These are phyloP conservation scores for Leptinotarsa rubiginosa DNA, from an alignment of 2,888 invertebrate genomes.

Conservation along the genomic window DNA sequence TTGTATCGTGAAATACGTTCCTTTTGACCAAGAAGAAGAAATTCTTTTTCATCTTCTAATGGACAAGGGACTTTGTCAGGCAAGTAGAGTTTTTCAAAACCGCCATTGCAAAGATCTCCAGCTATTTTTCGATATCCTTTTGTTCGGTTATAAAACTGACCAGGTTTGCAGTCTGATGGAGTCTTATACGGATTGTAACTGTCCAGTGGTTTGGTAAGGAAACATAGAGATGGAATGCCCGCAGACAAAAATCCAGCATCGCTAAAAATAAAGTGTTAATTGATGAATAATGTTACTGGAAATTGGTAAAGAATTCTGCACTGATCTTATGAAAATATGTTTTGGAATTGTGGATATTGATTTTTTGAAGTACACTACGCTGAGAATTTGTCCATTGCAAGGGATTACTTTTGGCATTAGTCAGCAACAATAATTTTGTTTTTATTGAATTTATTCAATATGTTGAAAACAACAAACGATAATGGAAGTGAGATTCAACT, in stretches of 20 bases:
- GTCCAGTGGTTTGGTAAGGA: constrained; percentile 51
- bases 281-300: too few species aligned
- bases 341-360: too few species aligned
- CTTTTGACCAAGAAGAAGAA: constrained; percentile 82
- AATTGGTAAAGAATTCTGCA: too few species aligned
- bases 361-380: too few species aligned
- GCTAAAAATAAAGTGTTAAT: constrained; percentile 63
- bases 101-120: constrained; percentile 82
- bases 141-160: constrained; percentile 81
- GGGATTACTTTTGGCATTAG: too few species aligned
- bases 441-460: too few species aligned
- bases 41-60: constrained; percentile 77
- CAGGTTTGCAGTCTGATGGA: constrained; percentile 77
- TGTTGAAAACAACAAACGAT: too few species aligned
- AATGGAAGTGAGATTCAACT: too few species aligned
- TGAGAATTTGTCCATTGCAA: too few species aligned
- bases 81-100: constrained; percentile 76
- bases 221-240: constrained; percentile 70
- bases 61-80: constrained; percentile 80
- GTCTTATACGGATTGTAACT: constrained; percentile 75
- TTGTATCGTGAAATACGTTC: constrained; percentile 75
- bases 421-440: too few species aligned
- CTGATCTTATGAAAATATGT: too few species aligned
- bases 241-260: constrained; percentile 80
- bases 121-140: constrained; percentile 89